These are phyloP conservation scores for Trematomus loennbergii DNA, from an alignment of 2,113 vertebrate genomes.

Conservation along the genomic window DNA sequence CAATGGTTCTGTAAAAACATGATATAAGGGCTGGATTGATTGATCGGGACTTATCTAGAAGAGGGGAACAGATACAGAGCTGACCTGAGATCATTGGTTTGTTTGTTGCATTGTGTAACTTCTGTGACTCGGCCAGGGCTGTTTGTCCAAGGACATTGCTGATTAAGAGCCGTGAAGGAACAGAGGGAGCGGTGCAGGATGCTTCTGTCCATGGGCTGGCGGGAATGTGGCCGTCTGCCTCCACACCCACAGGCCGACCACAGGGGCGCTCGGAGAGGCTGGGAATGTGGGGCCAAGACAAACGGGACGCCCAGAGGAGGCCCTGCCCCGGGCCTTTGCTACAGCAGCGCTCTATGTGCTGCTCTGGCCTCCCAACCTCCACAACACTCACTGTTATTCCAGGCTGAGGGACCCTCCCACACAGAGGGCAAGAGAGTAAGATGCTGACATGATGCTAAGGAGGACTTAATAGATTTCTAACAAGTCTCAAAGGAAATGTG, in stretches of 20 bases:
- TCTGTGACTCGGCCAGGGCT: constrained; percentile 18
- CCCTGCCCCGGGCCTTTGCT: constrained; percentile 66
- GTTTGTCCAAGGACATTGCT: constrained; percentile 32
- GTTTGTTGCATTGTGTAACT: constrained; percentile 46
- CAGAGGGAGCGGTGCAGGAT: constrained; percentile 49
- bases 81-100: constrained; percentile 33
- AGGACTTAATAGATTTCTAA: neutral
- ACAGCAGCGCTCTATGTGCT: constrained; percentile 66
- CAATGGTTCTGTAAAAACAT: constrained; percentile 44
- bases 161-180: constrained; percentile 37
- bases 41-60: constrained; percentile 30
- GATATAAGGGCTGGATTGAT: constrained; percentile 41
- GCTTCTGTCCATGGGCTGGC: constrained; percentile 64
- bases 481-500: neutral
- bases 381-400: constrained; percentile 73
- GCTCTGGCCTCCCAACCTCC: constrained; percentile 65
- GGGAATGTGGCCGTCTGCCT: constrained; percentile 78
- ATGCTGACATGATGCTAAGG: constrained; percentile 33
- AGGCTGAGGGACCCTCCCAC: constrained; percentile 66
- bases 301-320: constrained; percentile 76
- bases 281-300: constrained; percentile 80
- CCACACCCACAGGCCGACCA: constrained; percentile 80
- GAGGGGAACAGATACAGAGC: constrained; percentile 23
- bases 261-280: constrained; percentile 75
- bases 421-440: constrained; percentile 46